Percentiles rank a stretch among this genome's conserved stretches.
phyloP scores from a whole-genome alignment of 2,888 invertebrate species.

The Patella ulyssiponensis region DNA sequence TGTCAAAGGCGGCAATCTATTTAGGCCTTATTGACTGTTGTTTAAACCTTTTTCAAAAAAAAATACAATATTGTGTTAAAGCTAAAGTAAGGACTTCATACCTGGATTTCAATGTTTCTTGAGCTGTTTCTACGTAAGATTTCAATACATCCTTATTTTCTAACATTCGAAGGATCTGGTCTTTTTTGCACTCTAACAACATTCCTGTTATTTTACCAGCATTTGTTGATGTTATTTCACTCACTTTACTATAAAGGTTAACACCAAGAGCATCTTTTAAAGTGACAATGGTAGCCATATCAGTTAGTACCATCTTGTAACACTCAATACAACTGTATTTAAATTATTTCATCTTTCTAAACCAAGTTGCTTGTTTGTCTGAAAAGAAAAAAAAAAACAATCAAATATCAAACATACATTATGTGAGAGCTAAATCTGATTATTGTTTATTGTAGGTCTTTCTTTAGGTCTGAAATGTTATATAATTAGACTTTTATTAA shows the following conservation, averaged over 20 bases:
- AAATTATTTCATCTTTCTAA: too few species aligned
- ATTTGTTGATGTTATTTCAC: not conserved
- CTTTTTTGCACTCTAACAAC: not conserved
- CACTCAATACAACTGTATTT: too few species aligned
- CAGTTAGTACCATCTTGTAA: too few species aligned
- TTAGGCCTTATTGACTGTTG: not conserved
- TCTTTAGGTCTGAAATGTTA: too few species aligned
- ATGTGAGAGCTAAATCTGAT: too few species aligned
- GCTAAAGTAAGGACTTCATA: not conserved
- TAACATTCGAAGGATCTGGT: not conserved
- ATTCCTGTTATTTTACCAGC: not conserved
- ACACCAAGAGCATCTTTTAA: not conserved
- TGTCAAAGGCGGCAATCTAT: not conserved
- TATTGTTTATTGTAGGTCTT: too few species aligned
- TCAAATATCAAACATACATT: too few species aligned
- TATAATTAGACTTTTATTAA: too few species aligned
- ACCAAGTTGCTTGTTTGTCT: too few species aligned
- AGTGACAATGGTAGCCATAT: too few species aligned
- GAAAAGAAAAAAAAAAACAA: too few species aligned
- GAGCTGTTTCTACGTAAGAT: not conserved
- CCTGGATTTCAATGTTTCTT: not conserved
- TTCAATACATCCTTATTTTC: not conserved
- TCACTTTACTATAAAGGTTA: not conserved
- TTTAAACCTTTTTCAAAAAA: constrained; percentile 6
- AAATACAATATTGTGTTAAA: too few species aligned